These are phyloP conservation scores for Fragum sueziense DNA, from an alignment of 2,888 invertebrate species.

Conservation along the genomic window DNA sequence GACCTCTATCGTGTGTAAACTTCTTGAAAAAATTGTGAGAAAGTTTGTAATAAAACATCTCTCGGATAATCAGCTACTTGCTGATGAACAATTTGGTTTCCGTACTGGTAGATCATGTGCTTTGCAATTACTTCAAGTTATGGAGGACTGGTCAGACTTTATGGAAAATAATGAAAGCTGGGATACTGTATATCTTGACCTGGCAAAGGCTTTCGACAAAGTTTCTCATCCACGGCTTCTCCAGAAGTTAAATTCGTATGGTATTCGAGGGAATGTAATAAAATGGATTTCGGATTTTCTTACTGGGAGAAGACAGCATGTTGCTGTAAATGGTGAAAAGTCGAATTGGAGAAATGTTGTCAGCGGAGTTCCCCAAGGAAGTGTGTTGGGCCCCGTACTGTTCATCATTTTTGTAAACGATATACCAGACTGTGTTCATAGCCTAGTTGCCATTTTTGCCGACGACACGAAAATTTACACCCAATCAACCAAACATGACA, in stretches of 20 bases:
- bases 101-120: conserved; percentile 24
- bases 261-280: conserved; percentile 19
- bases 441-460: too few relatives aligned
- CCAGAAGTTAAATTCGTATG: conserved; percentile 7
- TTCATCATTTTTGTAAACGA: too few relatives aligned
- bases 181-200: conserved; percentile 22
- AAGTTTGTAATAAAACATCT: background rate
- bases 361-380: too few relatives aligned
- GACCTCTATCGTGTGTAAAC: conserved; percentile 22
- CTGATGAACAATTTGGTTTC: conserved; percentile 35
- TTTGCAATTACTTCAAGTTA: conserved; percentile 18
- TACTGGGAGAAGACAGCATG: conserved; percentile 5
- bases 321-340: too few relatives aligned
- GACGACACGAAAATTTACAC: too few relatives aligned
- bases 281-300: conserved; percentile 19
- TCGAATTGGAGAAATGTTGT: too few relatives aligned
- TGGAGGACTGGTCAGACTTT: conserved; percentile 31
- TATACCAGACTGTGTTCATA: too few relatives aligned
- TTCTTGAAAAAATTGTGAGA: conserved; percentile 15
- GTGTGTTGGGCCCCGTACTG: too few relatives aligned
- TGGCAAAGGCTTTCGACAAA: conserved; percentile 37
- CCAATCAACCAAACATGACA: too few relatives aligned
- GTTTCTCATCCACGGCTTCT: conserved; percentile 17
- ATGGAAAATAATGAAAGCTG: conserved; percentile 6
- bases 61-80: conserved; percentile 13